A percentile compares a stretch with the other conserved stretches of the same genome.
phyloP scores from a whole-genome alignment of 2,888 invertebrate species.

The Zonitis immaculata region DNA sequence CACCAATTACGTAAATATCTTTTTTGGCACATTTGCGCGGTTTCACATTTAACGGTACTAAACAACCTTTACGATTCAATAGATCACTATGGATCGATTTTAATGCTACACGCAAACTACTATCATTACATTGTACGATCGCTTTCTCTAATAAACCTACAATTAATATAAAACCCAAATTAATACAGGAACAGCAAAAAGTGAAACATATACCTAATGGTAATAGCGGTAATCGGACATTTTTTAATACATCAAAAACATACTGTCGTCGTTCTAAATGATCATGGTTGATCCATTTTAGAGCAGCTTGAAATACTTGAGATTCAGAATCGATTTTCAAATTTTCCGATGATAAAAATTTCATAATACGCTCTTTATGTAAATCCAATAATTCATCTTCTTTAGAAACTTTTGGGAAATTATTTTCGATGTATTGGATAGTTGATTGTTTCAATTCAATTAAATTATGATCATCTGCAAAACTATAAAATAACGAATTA shows the following conservation, averaged over 20 bases:
- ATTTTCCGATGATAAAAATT: slow-evolving; percentile 78
- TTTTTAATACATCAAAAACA: slow-evolving; percentile 79
- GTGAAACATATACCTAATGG: slow-evolving; percentile 59
- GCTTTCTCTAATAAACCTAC: slow-evolving; percentile 68
- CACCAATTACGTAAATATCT: slow-evolving; percentile 83
- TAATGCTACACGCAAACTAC: slow-evolving; percentile 62
- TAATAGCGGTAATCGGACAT: slow-evolving; percentile 78
- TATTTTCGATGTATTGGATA: slow-evolving; percentile 74
- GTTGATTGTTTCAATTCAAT: slow-evolving; percentile 71
- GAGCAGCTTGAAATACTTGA: slow-evolving; percentile 82
- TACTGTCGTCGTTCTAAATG: slow-evolving; percentile 70
- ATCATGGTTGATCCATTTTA: slow-evolving; percentile 84
- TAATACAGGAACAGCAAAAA: too few relatives aligned
- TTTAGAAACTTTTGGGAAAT: slow-evolving; percentile 74
- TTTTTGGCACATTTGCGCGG: slow-evolving; percentile 83
- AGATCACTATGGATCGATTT: slow-evolving; percentile 76
- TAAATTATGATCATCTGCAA: slow-evolving; percentile 86
- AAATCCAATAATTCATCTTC: slow-evolving; percentile 85
- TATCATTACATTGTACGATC: slow-evolving; percentile 72
- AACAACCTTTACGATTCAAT: slow-evolving; percentile 67
- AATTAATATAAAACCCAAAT: too few relatives aligned
- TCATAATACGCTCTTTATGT: slow-evolving; percentile 70
- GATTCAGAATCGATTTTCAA: slow-evolving; percentile 84
- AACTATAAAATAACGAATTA: slow-evolving; percentile 49
- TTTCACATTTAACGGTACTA: slow-evolving; percentile 70